Base-by-base conservation (phyloP, 1,140 invertebrate species). In the Drosophila nikananu region DNA sequence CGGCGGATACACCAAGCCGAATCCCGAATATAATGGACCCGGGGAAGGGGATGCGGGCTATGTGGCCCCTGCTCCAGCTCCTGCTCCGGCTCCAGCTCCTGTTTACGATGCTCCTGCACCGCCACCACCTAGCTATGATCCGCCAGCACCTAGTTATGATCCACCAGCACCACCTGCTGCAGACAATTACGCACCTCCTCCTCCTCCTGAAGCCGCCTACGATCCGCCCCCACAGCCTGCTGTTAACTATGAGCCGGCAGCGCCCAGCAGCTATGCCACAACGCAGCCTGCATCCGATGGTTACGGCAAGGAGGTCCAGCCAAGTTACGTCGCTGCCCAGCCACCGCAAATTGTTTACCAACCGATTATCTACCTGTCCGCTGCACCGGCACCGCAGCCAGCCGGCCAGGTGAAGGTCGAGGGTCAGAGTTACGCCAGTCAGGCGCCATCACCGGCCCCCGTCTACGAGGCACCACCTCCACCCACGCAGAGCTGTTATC, bases 281-380 rank as follows among this genome's bases (percentile, higher is more conserved):
- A 23, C 77, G 1, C 41, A 49, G 12, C 23, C 51, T 27, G 13
- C 52, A 21, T 27, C 41, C 1, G 79, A 73, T 0, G 70, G 49
- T 17, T 86, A 82, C n/a, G 55, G 44, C 63, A 66, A 86, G 51
- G 32, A 37, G 19, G 65, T 51, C 3, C 51, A 52, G n/a, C 42
- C 68, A 3, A 44, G 15, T 25, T 90, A 86, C 21, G 58, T 27
- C 12, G 72, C 46, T 15, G 46, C 62, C 9, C 81, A 63, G 5
- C 63, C 52, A n/a, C 83, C 86, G 1, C 83, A 83, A 42, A 91
- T 91, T 25, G 73, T 91, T 13, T 91, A 91, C 54, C 87, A 91
- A 27, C 87, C 87, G 39, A 91, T 91, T 9, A 91, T 91, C 37
- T 91, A 91, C 37, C 23, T 91, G 0, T 70, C 68, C 0, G 42